Base-by-base conservation (phyloP, 1,140 invertebrate species). In the Drosophila suzukii region DNA sequence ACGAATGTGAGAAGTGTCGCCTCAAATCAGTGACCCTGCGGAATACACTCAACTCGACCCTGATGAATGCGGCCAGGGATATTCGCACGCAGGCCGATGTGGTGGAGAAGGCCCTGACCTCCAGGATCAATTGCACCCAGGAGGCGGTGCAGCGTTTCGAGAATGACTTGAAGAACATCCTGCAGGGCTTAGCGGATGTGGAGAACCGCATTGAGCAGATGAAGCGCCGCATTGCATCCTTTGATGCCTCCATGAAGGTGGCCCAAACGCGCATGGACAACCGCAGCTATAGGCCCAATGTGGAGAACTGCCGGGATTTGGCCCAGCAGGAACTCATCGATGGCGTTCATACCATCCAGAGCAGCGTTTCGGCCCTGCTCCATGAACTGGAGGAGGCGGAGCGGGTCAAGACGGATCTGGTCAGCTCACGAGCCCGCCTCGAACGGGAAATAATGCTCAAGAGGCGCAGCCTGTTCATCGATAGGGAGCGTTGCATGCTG, bases 251-350 rank as follows among this genome's bases (percentile, higher is more conserved):
- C 4, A 95, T 96, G 94, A 97, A 97, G 90, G 93, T 96, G 27
- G 96, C 96, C 15, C 96, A 97, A 92, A 97, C 96, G 0, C 94
- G 96, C 72, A 93, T 97, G 56, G 94, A 96, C 79, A 96, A 96
- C 78, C 93, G 96, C 65, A 93, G 94, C 41, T 93, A 93, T 57
- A 93, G 95, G 36, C 95, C 95, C 15, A 93, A 95, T 43, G 94
- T 96, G 8, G 96, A 97, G 92, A 96, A 94, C 77, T 96, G 96
- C 59, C 93, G 95, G 49, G 96, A 97, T 88, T 91, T 92, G 36
- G 93, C 95, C 13, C 96, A 96, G 92, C 93, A 94, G 68, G 94
- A 95, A 8, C 93, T 97, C n/a, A 93, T 96, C 39, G 95, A 96
- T 38, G 96, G 96, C 91, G 95, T 96, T 0, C 95, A 95, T 89